Conservation (phyloP, 2,113 vertebrate genomes). For the Pomatostomus ruficeps region DNA sequence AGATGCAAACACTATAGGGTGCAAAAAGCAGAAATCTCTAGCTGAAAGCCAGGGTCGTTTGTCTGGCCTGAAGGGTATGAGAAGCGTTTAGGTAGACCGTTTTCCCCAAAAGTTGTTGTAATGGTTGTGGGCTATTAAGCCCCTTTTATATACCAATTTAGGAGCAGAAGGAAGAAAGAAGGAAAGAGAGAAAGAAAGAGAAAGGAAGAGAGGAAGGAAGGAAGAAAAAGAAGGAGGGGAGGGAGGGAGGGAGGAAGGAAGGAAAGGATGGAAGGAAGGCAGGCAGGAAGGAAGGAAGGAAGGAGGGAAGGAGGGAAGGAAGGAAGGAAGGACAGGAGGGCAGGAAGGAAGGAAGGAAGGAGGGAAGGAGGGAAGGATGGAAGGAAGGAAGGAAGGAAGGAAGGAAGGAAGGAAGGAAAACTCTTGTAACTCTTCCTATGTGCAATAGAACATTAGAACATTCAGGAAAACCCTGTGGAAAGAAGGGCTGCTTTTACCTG, state of each 20-base stretch:
- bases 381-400: not conserved
- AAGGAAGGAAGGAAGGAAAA: not conserved
- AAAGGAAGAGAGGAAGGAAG: accelerated
- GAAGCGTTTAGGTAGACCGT: not conserved
- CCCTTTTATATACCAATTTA: accelerated
- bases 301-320: too few relatives aligned
- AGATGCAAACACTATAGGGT: not conserved
- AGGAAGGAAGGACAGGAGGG: too few relatives aligned
- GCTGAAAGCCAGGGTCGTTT: not conserved
- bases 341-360: not conserved
- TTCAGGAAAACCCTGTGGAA: not conserved
- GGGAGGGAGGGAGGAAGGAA: too few relatives aligned
- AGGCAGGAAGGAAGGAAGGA: too few relatives aligned
- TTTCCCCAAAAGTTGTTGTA: not conserved
- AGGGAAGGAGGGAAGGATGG: not conserved
- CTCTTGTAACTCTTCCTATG: not conserved
- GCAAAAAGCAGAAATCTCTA: not conserved
- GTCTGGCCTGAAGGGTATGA: not conserved
- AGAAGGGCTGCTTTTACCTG: not conserved
- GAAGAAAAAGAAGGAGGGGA: too few relatives aligned
- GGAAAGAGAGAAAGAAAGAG: not conserved
- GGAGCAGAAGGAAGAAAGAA: not conserved
- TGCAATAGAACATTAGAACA: not conserved
- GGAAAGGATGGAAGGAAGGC: too few relatives aligned
- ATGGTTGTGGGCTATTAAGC: not conserved